Evolutionary conservation across 2,797 vertebrate species (phyloP), one percentile per base, ranked within the genome.

Genomic region (Aldrovandia affinis): DNA sequence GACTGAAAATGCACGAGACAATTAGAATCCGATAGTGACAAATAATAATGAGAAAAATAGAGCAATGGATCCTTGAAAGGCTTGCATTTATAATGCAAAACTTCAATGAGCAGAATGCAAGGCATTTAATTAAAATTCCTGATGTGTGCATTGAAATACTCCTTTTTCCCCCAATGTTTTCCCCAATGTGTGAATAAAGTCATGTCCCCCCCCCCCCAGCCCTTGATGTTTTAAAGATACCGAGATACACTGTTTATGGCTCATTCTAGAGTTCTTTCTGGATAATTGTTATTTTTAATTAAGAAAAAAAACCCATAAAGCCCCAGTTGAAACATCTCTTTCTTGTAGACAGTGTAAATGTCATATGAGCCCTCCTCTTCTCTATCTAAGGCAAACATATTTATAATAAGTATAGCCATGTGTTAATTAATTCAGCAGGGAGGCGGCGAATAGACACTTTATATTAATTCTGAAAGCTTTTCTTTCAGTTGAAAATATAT

Each of bases 201-300:
- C 83, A 81, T 84, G 83, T 73, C 80, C 55, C 50, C 33, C 33
- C 20, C 73, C 73, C 42, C 73, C 22, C 22, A 22, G 28, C 73
- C 57, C 65, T 59, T 55, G 79, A 81, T 84, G 79, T 68, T 80
- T 59, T 36, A 25, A 75, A 84, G 83, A 84, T 84, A 84, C 44
- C 57, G 57, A 30, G 7, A 78, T 55, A 39, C 22, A 55, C 52
- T 84, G 50, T 80, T 84, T 68, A 81, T 57, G 78, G 73, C 47
- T 81, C 63, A 70, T 70, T 84, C 79, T 81, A 30, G 39, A 39
- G 44, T 55, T 42, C 36, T 81, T 54, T 61, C 61, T 52, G 65
- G 78, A 80, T 84, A 84, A 84, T 70, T 81, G 78, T 59, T 55
- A 75, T 81, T 84, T 84, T 81, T 85, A 85, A 85, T 85, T 85